These are phyloP conservation scores for Propithecus coquereli DNA, from an alignment of 2,113 vertebrate species.

Conservation along the genomic window DNA sequence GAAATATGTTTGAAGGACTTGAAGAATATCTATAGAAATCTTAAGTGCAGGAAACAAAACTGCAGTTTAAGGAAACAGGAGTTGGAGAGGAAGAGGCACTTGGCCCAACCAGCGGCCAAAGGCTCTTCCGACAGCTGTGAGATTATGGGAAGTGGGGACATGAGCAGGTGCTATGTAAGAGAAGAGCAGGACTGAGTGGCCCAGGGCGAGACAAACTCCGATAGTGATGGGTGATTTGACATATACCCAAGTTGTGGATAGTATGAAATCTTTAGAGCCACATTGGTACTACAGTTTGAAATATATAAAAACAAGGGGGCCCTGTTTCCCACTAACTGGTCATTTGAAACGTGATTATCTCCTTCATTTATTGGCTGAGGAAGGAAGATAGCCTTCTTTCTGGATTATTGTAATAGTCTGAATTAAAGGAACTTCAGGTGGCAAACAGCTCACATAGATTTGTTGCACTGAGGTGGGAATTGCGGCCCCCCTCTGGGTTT, in stretches of 20 bases:
- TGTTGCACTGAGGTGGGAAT: neutral
- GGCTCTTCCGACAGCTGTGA: slow-evolving; percentile 25
- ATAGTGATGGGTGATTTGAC: neutral
- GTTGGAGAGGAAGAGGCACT: slow-evolving; percentile 12
- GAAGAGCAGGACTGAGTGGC: neutral
- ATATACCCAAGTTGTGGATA: neutral
- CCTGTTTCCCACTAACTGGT: neutral
- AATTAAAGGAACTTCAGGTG: neutral
- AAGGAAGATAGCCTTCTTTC: neutral
- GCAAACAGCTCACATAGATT: neutral
- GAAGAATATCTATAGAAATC: neutral
- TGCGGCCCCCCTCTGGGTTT: neutral
- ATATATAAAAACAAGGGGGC: neutral
- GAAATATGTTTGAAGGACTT: neutral
- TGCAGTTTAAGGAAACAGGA: neutral
- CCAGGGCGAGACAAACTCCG: neutral
- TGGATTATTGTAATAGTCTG: neutral
- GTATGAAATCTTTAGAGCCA: neutral
- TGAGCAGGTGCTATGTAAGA: slow-evolving; percentile 11
- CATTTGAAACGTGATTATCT: neutral
- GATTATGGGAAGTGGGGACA: neutral
- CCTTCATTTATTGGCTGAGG: neutral
- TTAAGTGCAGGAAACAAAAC: neutral
- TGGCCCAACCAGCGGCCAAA: neutral
- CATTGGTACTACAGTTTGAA: neutral